Evolutionary conservation across 2,888 invertebrate genomes (phyloP), one percentile per base, ranked within the genome.

Genomic region (Phyto melanocephala): DNA sequence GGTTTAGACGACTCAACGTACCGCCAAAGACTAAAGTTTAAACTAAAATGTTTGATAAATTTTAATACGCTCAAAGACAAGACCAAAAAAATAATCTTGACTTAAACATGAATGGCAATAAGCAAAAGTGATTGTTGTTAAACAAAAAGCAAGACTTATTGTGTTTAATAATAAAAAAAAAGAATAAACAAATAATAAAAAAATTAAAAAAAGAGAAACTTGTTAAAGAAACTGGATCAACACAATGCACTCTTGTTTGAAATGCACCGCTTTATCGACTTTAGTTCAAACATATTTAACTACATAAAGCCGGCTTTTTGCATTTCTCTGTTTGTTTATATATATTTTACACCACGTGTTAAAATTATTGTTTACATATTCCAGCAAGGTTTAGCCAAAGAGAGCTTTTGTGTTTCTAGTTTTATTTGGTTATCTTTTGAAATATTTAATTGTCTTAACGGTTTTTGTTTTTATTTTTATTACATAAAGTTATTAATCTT

Each of bases 81-180:
- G n/a, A n/a, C n/a, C 68, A 40, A 28, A n/a, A 56, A 50, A 33
- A 45, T 58, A 70, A 71, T 63, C 63, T 70, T 75, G 68, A 40
- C 75, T 82, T 70, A 62, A 79, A 75, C 54, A 62, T 40, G 28
- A 35, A 33, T 60, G 71, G 56, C 68, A 76, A 75, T 75, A 79
- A 82, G 75, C 75, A 71, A 82, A 80, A 80, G 79, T 67, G 72
- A 80, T 74, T 80, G 77, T 70, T 68, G 77, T 70, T 68, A 56
- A 56, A 40, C 35, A 40, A 45, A 75, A 75, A 65, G 37, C 37
- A 68, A 63, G n/a, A 15, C 13, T 47, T 45, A 40, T 28, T 28
- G 28, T 22, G 33, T 63, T 78, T 58, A 71, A 45, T 15, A 60
- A 56, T 45, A n/a, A n/a, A n/a, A n/a, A n/a, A n/a, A 60, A 62